Evolutionary conservation across 2,797 vertebrate genomes (phyloP).

Genomic region (Lemur catta): DNA sequence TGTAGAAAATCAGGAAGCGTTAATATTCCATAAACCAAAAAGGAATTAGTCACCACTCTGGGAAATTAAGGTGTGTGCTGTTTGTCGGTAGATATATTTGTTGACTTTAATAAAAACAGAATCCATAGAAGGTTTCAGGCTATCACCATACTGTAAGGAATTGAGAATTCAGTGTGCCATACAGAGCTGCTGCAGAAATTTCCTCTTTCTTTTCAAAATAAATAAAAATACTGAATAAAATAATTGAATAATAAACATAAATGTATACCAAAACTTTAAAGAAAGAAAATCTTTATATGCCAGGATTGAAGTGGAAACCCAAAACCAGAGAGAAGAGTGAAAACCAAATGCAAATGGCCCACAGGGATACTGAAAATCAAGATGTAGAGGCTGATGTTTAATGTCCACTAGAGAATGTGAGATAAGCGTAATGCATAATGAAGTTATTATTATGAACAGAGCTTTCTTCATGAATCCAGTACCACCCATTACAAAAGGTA

Average conservation of each 20-base stretch:
- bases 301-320: not conserved
- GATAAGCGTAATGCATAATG: not conserved
- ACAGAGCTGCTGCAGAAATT: not conserved
- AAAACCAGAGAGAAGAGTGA: not conserved
- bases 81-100: not conserved
- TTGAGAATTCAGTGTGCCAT: not conserved
- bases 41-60: not conserved
- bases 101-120: conserved; percentile 15
- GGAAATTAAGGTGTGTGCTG: not conserved
- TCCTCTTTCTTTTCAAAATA: not conserved
- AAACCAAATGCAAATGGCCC: not conserved
- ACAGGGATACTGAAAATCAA: not conserved
- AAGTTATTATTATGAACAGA: not conserved
- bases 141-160: not conserved
- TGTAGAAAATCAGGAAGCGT: not conserved
- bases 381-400: not conserved
- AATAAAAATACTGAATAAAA: not conserved
- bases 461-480: not conserved
- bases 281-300: not conserved
- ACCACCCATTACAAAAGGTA: not conserved
- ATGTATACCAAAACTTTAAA: not conserved
- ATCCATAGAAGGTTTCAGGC: not conserved
- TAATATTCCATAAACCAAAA: not conserved
- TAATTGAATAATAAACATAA: not conserved
- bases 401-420: not conserved